Evolutionary conservation across 1,140 invertebrate genomes (phyloP), one percentile per base, ranked within the genome.

Genomic region (Euwallacea fornicatus): DNA sequence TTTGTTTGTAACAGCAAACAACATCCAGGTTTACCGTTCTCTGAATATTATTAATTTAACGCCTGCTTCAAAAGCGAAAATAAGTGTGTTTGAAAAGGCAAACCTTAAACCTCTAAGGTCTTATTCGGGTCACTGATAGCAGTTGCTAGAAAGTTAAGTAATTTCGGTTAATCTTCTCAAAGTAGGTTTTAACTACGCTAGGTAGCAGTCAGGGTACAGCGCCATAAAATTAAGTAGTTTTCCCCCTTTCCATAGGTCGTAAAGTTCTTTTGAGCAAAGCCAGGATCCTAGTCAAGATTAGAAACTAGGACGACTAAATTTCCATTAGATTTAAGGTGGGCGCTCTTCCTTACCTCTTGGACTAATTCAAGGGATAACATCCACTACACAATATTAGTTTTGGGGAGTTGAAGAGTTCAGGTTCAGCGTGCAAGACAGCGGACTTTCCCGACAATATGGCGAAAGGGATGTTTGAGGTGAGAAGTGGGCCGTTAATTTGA

Each of bases 61-160:
- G 11, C 13, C 13, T 50, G 9, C 9, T 50, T 50, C 13, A 50
- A 10, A 7, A 10, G 9, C 9, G 46, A 10, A 13, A 50, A 50
- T 50, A 11, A 50, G 46, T 47, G 21, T 59, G 62, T 59, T 61
- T 41, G 66, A 59, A 43, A 6, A 58, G 67, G 50, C 56, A 15
- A 9, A 15, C 46, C 42, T 44, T 58, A 58, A 70, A 46, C 68
- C 68, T 56, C 68, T 8, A 47, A 53, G 61, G 68, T 70, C 60
- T 64, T 58, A 70, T 70, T 70, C 53, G 50, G 44, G 68, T 53
- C 68, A 70, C 46, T 70, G 61, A 70, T 70, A 70, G 68, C 58
- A 62, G 68, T 70, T 70, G 68, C 64, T 70, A 44, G 60, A 64
- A 70, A 70, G 59, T 70, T 70, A 70, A 70, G 68, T 70, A 70